A percentile compares a stretch with the other conserved stretches of the same genome.
Conservation (phyloP, 1,140 invertebrate genomes). For the Eriocheir sinensis region DNA sequence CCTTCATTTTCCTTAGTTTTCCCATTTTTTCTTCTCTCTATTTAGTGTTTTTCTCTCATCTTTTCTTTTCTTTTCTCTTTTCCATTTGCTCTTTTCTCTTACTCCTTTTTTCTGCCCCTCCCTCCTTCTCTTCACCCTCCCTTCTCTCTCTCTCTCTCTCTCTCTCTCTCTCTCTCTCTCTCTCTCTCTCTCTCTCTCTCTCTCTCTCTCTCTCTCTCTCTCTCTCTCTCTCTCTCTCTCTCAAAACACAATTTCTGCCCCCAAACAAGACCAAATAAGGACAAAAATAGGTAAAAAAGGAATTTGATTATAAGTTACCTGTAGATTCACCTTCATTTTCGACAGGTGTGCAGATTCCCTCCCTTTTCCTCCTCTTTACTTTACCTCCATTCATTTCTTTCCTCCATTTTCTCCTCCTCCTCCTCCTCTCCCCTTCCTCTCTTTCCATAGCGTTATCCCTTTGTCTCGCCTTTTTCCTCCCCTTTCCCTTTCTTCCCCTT, state of each 20-base stretch:
- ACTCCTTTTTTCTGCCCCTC: not conserved
- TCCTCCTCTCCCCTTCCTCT: not conserved
- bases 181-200: not conserved
- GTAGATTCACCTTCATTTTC: too few relatives aligned
- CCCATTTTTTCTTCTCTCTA: not conserved
- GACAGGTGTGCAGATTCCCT: not conserved
- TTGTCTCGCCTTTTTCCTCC: not conserved
- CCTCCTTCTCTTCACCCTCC: not conserved
- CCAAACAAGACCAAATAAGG: too few relatives aligned
- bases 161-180: constrained; percentile 26
- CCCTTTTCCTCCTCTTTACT: not conserved
- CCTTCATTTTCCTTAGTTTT: not conserved
- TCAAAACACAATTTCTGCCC: too few relatives aligned
- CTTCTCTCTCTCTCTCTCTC: not conserved
- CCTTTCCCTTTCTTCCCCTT: not conserved
- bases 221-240: not conserved
- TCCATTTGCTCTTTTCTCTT: not conserved
- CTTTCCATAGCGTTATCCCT: not conserved
- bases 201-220: not conserved
- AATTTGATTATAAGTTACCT: too few relatives aligned
- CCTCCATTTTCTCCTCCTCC: not conserved
- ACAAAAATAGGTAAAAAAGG: too few relatives aligned
- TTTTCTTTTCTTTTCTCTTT: not conserved
- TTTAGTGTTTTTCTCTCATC: not conserved
- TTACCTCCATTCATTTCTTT: not conserved